Evolutionary conservation across 2,888 invertebrate species (phyloP).

Genomic region (Lepas anatifera): DNA sequence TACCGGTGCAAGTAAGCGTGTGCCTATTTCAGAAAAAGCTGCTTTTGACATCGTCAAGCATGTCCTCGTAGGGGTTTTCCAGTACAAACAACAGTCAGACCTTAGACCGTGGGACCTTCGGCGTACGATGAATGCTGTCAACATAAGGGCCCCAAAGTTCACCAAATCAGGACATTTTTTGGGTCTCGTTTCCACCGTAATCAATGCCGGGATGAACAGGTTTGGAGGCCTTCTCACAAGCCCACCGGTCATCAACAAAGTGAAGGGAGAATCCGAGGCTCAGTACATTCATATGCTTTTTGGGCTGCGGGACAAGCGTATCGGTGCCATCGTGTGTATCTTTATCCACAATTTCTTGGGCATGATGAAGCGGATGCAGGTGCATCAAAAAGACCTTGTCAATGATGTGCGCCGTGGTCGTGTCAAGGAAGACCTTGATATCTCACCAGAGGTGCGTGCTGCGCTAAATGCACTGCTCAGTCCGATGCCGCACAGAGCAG

Average conservation of each 20-base stretch:
- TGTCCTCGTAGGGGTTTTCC: not conserved
- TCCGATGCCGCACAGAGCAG: conserved; percentile 26
- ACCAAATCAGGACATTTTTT: not conserved
- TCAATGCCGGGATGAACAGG: not conserved
- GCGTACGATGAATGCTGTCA: not conserved
- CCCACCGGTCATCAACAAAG: not conserved
- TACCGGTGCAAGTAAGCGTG: not conserved
- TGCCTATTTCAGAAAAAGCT: not conserved
- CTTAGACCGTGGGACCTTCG: not conserved
- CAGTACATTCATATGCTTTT: not conserved
- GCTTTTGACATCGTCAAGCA: not conserved
- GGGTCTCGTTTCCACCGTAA: not conserved
- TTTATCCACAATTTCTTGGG: not conserved
- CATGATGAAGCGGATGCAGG: not conserved
- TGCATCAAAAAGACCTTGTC: not conserved
- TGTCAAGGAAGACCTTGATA: not conserved
- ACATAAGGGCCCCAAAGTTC: not conserved
- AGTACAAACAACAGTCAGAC: not conserved
- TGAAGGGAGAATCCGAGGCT: not conserved
- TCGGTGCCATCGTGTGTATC: not conserved
- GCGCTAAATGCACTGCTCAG: not conserved
- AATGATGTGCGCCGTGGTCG: not conserved
- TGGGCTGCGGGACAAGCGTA: not conserved
- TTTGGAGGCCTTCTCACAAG: not conserved
- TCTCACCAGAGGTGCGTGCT: not conserved